Conservation (phyloP, 1,140 invertebrate genomes). For the Sitophilus oryzae region DNA sequence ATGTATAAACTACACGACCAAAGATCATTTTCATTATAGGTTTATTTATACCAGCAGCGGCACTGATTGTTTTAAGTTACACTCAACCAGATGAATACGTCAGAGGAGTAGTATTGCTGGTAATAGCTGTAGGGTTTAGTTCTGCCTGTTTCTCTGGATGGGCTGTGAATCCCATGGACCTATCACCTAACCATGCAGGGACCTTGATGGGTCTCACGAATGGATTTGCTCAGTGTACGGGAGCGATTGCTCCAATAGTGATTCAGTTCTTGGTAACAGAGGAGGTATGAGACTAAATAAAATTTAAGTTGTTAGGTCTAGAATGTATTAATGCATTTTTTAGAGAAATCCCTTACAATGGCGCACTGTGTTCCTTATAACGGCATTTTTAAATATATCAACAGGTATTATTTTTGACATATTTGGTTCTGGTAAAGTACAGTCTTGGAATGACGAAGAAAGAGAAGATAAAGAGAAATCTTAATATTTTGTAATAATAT, state of each 20-base stretch:
- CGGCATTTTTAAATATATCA: neutral
- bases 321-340: conserved; percentile 20
- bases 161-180: conserved; percentile 61
- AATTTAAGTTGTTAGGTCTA: conserved; percentile 12
- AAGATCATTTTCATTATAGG: too few species aligned
- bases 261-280: conserved; percentile 60
- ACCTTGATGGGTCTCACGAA: conserved; percentile 72
- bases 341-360: conserved; percentile 20
- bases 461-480: neutral
- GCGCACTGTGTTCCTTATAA: conserved; percentile 11
- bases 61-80: conserved; percentile 57
- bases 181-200: conserved; percentile 65
- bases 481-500: neutral
- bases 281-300: conserved; percentile 46
- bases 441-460: conserved; percentile 4
- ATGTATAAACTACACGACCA: neutral
- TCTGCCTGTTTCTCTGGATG: conserved; percentile 67
- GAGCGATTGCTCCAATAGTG: conserved; percentile 62
- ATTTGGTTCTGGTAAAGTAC: conserved; percentile 18
- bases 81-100: conserved; percentile 44
- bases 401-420: conserved; percentile 4
- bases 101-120: conserved; percentile 56
- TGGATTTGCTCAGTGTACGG: conserved; percentile 61
- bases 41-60: conserved; percentile 52
- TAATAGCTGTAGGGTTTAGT: conserved; percentile 66